phyloP scores from a whole-genome alignment of 2,113 vertebrate genomes.

The Arenaria interpres region DNA sequence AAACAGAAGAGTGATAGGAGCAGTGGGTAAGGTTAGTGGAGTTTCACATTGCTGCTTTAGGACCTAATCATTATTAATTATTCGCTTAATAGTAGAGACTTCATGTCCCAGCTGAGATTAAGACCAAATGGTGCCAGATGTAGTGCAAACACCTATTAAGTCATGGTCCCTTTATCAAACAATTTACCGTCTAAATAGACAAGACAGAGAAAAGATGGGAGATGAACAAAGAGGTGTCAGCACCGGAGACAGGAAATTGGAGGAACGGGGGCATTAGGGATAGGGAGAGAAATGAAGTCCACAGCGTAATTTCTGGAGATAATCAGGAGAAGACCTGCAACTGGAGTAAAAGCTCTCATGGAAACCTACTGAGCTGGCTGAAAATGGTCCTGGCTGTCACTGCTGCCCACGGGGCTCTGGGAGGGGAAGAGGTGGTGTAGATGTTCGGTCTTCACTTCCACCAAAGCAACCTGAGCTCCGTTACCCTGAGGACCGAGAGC shows the following conservation, averaged over 20 bases:
- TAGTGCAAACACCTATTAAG: slow-evolving; percentile 66
- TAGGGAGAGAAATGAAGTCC: background rate
- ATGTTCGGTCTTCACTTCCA: background rate
- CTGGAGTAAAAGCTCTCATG: background rate
- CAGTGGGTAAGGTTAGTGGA: background rate
- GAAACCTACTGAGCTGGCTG: background rate
- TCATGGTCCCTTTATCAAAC: slow-evolving; percentile 65
- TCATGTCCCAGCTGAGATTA: slow-evolving; percentile 50
- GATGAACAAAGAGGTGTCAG: slow-evolving; percentile 51
- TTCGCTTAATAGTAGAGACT: slow-evolving; percentile 21
- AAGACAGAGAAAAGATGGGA: slow-evolving; percentile 64
- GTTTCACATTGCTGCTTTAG: slow-evolving; percentile 13
- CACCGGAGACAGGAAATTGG: slow-evolving; percentile 13
- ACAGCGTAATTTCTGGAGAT: background rate
- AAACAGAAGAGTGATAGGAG: background rate
- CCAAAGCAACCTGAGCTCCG: background rate
- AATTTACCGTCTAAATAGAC: slow-evolving; percentile 50
- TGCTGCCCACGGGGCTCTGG: fast-evolving
- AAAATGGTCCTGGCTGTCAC: background rate
- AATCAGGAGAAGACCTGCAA: background rate
- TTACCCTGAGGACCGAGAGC: background rate
- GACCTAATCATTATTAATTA: slow-evolving; percentile 65
- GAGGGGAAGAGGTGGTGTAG: background rate
- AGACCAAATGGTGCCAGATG: slow-evolving; percentile 54
- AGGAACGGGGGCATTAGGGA: background rate